Evolutionary conservation across 53 echinoderm and acorn worm species (phyloP).

Genomic region (Astropecten irregularis): DNA sequence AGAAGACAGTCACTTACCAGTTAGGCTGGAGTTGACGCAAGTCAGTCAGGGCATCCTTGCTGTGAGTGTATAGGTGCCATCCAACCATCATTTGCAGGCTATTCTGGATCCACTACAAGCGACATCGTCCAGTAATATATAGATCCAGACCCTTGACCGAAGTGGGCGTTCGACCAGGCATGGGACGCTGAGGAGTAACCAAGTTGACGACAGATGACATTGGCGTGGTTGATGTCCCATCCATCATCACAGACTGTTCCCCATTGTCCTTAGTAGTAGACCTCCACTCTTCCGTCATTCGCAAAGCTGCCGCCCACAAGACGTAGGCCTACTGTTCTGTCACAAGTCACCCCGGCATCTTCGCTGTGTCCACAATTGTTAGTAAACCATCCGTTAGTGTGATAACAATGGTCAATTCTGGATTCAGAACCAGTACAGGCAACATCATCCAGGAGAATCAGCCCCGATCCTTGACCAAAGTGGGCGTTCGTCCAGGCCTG

Average conservation of each 20-base stretch:
- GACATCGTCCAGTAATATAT: not conserved
- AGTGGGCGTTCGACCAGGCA: not conserved
- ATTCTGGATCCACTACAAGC: no score
- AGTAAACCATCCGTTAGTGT: constrained; percentile 12
- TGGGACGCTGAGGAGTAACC: not conserved
- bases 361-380: constrained; percentile 14
- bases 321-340: no score
- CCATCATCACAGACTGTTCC: not conserved
- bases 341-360: constrained; percentile 28
- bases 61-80: no score
- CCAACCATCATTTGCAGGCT: no score
- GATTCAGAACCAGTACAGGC: constrained; percentile 46
- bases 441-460: constrained; percentile 31
- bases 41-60: constrained; percentile 37
- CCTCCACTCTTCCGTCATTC: not conserved
- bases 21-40: no score
- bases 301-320: not conserved
- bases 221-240: not conserved
- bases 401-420: not conserved
- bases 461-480: constrained; percentile 55
- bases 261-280: not conserved
- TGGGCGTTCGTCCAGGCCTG: constrained; percentile 8
- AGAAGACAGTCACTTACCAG: no score
- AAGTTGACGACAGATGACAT: not conserved
- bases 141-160: not conserved